A percentile compares a stretch with the other conserved stretches of the same genome.
These are phyloP conservation scores for Octomys mimax DNA, from an alignment of 2,797 vertebrate genomes.

Conservation along the genomic window DNA sequence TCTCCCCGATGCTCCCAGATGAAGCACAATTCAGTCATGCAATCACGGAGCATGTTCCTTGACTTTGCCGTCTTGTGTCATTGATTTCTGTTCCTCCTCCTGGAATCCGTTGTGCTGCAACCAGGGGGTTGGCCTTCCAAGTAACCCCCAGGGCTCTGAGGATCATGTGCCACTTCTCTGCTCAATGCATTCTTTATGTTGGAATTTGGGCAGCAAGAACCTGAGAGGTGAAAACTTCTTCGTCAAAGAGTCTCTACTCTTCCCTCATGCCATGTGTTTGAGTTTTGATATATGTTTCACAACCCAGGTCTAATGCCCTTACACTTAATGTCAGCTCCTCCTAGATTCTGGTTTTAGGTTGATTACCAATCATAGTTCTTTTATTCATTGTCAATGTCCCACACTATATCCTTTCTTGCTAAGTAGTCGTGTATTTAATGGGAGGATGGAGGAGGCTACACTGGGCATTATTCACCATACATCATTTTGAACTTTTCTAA, in stretches of 20 bases:
- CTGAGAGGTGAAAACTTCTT: background rate
- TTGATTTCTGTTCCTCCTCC: background rate
- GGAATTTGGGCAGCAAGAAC: background rate
- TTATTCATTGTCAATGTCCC: background rate
- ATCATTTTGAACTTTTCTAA: conserved; percentile 31
- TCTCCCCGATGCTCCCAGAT: background rate
- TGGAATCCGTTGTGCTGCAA: background rate
- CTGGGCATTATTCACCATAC: background rate
- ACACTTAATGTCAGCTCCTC: background rate
- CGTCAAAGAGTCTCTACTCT: background rate
- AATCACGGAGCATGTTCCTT: background rate
- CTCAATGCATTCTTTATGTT: background rate
- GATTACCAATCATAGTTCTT: background rate
- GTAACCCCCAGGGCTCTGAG: background rate
- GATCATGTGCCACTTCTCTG: background rate
- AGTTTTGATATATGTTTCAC: conserved; percentile 18
- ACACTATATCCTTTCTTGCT: background rate
- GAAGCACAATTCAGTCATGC: background rate
- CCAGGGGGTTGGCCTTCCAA: background rate
- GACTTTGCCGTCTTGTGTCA: background rate
- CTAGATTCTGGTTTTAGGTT: conserved; percentile 12
- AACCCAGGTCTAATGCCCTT: background rate
- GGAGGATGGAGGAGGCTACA: background rate
- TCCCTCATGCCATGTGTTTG: background rate
- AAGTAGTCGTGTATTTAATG: background rate